Evolutionary conservation across 2,888 invertebrate genomes (phyloP).

Genomic region (Cephus nigrinus): DNA sequence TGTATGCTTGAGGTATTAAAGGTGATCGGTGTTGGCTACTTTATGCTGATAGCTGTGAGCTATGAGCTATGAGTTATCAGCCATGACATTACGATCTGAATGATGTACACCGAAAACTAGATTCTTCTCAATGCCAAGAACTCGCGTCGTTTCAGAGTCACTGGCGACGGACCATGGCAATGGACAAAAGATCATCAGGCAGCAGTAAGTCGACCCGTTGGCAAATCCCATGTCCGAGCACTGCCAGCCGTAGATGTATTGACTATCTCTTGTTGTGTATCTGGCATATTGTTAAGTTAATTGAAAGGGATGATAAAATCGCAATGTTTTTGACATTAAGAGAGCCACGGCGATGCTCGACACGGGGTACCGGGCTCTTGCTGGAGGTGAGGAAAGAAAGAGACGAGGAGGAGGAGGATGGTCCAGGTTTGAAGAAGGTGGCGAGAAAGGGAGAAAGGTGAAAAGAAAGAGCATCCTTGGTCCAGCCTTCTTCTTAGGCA

Average conservation of each 20-base stretch:
- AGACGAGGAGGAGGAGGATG: conserved; percentile 17
- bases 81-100: conserved; percentile 40
- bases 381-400: conserved; percentile 27
- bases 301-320: conserved; percentile 56
- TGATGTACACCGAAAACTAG: conserved; percentile 43
- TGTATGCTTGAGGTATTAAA: no score
- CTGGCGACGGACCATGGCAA: conserved; percentile 12
- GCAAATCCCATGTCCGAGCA: conserved; percentile 12
- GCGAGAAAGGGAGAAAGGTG: conserved; percentile 23
- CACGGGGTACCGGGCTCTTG: conserved; percentile 22
- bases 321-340: conserved; percentile 53
- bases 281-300: conserved; percentile 57
- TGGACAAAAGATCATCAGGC: conserved; percentile 36
- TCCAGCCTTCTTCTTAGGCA: conserved; percentile 16
- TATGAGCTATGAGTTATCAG: conserved; percentile 23
- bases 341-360: conserved; percentile 30
- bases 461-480: not conserved
- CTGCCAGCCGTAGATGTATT: conserved; percentile 39
- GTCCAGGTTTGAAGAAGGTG: conserved; percentile 10
- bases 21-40: no score
- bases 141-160: not conserved
- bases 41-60: not conserved
- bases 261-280: conserved; percentile 46
- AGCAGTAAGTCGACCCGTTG: conserved; percentile 12
- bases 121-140: conserved; percentile 32